phyloP scores from a whole-genome alignment of 2,888 invertebrate genomes.

The Tipula lateralis region DNA sequence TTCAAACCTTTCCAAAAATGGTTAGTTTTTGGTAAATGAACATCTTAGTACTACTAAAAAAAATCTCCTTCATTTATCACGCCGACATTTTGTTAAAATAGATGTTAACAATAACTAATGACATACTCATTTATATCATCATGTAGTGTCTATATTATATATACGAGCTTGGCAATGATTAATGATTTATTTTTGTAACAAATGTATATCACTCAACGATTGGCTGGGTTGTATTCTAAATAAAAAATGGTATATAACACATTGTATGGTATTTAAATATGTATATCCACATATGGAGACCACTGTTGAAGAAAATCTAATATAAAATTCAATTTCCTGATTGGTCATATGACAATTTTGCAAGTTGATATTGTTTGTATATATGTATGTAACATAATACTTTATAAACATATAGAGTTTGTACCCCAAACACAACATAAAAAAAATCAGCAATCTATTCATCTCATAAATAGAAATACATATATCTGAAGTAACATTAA shows the following conservation, averaged over 20 bases:
- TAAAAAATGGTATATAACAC: background rate
- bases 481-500: conserved; percentile 24
- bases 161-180: background rate
- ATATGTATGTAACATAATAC: background rate
- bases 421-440: background rate
- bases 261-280: background rate
- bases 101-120: conserved; percentile 24
- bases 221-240: background rate
- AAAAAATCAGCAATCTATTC: conserved; percentile 28
- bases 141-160: background rate
- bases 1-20: background rate
- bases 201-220: background rate
- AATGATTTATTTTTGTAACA: background rate
- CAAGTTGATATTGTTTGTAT: background rate
- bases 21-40: background rate
- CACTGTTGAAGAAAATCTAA: conserved; percentile 3
- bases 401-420: background rate
- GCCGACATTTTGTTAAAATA: conserved; percentile 1
- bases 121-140: background rate
- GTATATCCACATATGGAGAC: background rate
- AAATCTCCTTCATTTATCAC: background rate
- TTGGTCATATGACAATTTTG: conserved; percentile 5
- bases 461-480: conserved; percentile 26
- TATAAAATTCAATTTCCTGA: conserved; percentile 28
- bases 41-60: background rate